Base-by-base conservation (phyloP, 2,797 vertebrate species). In the Pipistrellus pygmaeus region DNA sequence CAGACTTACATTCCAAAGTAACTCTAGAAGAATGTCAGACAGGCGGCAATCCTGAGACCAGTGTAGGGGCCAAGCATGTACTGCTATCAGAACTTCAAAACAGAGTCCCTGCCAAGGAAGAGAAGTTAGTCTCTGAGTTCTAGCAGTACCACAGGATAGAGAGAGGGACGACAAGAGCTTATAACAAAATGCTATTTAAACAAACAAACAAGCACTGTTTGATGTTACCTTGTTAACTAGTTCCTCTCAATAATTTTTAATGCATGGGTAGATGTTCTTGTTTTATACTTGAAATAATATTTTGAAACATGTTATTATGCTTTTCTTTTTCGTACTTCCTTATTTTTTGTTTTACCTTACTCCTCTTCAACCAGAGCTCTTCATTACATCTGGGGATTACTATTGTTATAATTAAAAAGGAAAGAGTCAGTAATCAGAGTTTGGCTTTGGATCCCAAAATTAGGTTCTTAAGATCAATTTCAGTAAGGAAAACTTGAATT, bases 281-380 rank as follows among this genome's bases (percentile, higher is more conserved):
- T 51, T 35, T 64, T 60, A 62, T 48, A 89, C 55, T 85, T 89
- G n/a, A 82, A 89, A 77, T 88, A 53, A 68, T 80, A 88, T 85
- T 93, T 81, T 85, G 53, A 72, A 75, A 68, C 44, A 77, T 1
- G n/a, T 88, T 35, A 51, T 21, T 55, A 66, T 80, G 21, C 27
- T 75, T 85, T 94, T 62, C 44, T 75, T 85, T 93, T 68, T 23
- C 18, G 4, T 5, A 85, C 20, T 68, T 75, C 21, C 32, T 88
- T 60, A 30, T 72, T 72, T 83, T 82, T 60, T 69, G 10, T 44
- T 41, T 51, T 17, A 53, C 55, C 35, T 62, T 64, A 88, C 8
- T 10, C 18, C 25, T 68, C 44, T 76, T 69, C 73, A 85, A 32
- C 25, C 64, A 13, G 38, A 82, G 27, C 38, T 88, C 25, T 75